Evolutionary conservation across 2,888 invertebrate species (phyloP).

Genomic region (Colletes collaris): DNA sequence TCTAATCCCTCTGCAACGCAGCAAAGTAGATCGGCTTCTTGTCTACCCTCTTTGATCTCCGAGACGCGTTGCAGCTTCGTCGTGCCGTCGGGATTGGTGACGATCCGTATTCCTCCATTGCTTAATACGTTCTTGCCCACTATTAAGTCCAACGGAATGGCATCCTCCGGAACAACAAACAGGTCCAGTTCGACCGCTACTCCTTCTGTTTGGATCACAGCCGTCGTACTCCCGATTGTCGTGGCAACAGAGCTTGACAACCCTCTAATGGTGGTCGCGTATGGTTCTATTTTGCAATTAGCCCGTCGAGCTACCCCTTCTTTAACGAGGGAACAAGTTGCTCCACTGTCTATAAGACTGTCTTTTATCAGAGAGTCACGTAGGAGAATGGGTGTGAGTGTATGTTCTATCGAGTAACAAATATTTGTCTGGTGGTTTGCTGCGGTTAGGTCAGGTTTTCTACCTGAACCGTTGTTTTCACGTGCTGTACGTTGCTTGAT

Average conservation of each 20-base stretch:
- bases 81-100: too few relatives aligned
- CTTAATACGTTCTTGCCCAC: neutral
- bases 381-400: neutral
- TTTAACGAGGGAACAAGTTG: too few relatives aligned
- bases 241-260: neutral
- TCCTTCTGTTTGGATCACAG: slow-evolving; percentile 12
- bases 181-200: slow-evolving; percentile 19
- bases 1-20: too few relatives aligned
- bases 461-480: neutral
- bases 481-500: neutral
- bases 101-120: too few relatives aligned
- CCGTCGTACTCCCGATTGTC: slow-evolving; percentile 4
- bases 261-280: slow-evolving; percentile 4
- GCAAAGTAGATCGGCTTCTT: too few relatives aligned
- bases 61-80: too few relatives aligned
- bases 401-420: neutral
- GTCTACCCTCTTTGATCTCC: too few relatives aligned
- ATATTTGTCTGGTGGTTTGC: neutral
- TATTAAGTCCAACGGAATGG: neutral
- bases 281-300: slow-evolving; percentile 14
- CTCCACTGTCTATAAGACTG: slow-evolving; percentile 18
- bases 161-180: slow-evolving; percentile 12
- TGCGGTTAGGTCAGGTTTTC: neutral
- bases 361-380: neutral
- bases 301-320: too few relatives aligned